Evolutionary conservation across 2,113 vertebrate genomes (phyloP).

Genomic region (Turnix velox): DNA sequence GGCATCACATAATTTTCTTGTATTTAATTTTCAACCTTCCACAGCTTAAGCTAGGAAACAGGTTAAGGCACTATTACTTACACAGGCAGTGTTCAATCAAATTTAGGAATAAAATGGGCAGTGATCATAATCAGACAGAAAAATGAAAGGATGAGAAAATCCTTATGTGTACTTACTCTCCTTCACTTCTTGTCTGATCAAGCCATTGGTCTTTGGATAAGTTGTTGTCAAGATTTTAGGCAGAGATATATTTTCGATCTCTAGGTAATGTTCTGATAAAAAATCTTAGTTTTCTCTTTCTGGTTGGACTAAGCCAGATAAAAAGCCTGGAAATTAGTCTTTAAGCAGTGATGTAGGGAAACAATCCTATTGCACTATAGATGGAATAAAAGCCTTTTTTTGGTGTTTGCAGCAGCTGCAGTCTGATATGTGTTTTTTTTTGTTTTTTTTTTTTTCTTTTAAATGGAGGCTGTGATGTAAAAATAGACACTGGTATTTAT

Average conservation of each 20-base stretch:
- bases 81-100: neutral
- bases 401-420: neutral
- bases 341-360: neutral
- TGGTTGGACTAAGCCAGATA: neutral
- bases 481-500: constrained; percentile 50
- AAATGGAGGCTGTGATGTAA: constrained; percentile 4
- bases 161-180: neutral
- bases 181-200: neutral
- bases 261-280: neutral
- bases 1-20: neutral
- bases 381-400: neutral
- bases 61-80: neutral
- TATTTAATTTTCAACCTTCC: neutral
- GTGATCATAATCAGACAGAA: neutral
- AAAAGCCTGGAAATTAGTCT: neutral
- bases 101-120: neutral
- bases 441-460: constrained; percentile 21
- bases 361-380: neutral
- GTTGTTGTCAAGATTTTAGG: neutral
- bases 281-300: neutral
- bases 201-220: neutral
- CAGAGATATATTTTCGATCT: neutral
- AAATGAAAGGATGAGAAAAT: neutral
- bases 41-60: neutral
- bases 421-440: neutral